Evolutionary conservation across 1,140 invertebrate genomes (phyloP).

Genomic region (Drosophila repleta): DNA sequence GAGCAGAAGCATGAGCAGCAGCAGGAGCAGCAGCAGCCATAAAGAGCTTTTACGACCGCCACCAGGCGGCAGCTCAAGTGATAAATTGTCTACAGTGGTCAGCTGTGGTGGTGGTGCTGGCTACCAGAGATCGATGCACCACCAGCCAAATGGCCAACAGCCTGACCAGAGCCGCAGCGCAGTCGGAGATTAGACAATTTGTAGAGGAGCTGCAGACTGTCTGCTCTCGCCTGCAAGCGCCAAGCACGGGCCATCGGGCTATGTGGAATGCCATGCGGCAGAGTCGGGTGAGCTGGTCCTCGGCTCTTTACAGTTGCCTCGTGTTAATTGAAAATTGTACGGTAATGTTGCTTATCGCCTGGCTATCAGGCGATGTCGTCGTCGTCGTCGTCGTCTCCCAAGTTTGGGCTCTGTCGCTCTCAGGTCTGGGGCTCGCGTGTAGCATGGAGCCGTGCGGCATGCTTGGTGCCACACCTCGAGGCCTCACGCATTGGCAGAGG

Average conservation of each 20-base stretch:
- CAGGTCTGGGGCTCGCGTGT: constrained; percentile 60
- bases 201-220: constrained; percentile 53
- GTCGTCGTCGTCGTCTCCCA: constrained; percentile 13
- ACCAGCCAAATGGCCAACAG: constrained; percentile 3
- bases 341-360: constrained; percentile 78
- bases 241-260: constrained; percentile 23
- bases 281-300: constrained; percentile 23
- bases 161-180: constrained; percentile 12
- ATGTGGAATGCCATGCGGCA: constrained; percentile 41
- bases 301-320: constrained; percentile 58
- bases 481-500: constrained; percentile 65
- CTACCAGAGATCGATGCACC: constrained; percentile 65
- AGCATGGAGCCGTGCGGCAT: constrained; percentile 36
- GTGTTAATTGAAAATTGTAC: constrained; percentile 82
- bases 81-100: constrained; percentile 68
- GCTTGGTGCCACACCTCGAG: constrained; percentile 60
- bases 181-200: constrained; percentile 72
- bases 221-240: constrained; percentile 62
- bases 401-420: constrained; percentile 28
- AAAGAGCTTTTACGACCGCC: constrained; percentile 74
- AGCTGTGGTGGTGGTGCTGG: constrained; percentile 50
- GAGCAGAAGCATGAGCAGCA: too few relatives aligned
- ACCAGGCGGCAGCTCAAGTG: constrained; percentile 62
- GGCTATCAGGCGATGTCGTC: constrained; percentile 56
- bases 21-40: constrained; percentile 54